Evolutionary conservation across 2,113 vertebrate species (phyloP).

Genomic region (Tretioscincus oriximinensis): DNA sequence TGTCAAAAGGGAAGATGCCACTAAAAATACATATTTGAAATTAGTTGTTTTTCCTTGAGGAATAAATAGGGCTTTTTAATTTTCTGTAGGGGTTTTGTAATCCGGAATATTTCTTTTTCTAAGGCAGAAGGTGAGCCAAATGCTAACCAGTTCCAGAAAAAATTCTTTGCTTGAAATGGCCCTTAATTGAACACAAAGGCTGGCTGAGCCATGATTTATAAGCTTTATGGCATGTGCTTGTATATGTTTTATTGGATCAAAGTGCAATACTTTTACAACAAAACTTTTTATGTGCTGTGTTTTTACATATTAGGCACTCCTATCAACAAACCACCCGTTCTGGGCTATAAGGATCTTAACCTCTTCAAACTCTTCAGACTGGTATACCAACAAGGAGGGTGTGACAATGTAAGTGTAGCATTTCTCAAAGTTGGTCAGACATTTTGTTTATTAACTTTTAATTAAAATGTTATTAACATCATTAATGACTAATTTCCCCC

Average conservation of each 20-base stretch:
- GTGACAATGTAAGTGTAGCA: slow-evolving; percentile 83
- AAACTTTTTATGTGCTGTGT: slow-evolving; percentile 29
- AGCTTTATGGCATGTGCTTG: no score
- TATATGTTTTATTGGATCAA: background rate
- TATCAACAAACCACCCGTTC: slow-evolving; percentile 97
- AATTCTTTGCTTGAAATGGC: background rate
- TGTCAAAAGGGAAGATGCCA: no score
- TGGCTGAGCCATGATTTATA: background rate
- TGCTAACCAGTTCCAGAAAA: background rate
- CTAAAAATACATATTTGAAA: background rate
- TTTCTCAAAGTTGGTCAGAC: slow-evolving; percentile 14
- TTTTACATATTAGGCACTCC: slow-evolving; percentile 83
- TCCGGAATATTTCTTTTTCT: background rate
- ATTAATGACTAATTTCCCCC: background rate
- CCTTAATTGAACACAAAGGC: background rate
- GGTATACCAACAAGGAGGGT: slow-evolving; percentile 92
- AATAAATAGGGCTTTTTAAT: background rate
- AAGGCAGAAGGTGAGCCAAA: background rate
- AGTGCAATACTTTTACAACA: slow-evolving; percentile 20
- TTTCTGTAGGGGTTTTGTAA: background rate
- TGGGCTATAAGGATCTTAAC: slow-evolving; percentile 98
- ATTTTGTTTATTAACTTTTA: background rate
- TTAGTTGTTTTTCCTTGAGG: background rate
- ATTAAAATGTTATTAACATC: background rate
- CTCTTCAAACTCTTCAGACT: slow-evolving; percentile 97